phyloP scores from a whole-genome alignment of 2,113 vertebrate species.

The Melanostigma gelatinosum region DNA sequence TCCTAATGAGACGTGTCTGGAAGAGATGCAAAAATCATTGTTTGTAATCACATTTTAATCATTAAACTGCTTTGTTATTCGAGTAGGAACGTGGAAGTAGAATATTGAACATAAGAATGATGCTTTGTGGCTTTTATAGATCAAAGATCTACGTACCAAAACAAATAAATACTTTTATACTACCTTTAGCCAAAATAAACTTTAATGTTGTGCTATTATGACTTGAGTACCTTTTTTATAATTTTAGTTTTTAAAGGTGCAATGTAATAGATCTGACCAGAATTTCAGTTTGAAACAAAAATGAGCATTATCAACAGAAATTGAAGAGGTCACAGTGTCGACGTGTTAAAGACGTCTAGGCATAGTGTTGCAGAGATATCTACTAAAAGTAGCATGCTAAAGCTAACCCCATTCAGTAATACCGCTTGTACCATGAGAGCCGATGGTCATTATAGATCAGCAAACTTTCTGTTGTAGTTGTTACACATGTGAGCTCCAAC shows the following conservation, averaged over 20 bases:
- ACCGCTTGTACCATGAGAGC: no score
- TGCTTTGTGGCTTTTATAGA: neutral
- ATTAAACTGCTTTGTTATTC: neutral
- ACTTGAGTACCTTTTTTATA: neutral
- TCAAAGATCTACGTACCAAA: neutral
- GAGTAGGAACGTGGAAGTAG: neutral
- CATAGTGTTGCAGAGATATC: no score
- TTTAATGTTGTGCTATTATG: no score
- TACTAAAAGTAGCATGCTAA: no score
- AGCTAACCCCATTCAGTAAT: no score
- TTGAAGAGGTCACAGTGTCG: no score
- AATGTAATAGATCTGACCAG: neutral
- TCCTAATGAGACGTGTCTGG: neutral
- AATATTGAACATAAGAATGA: neutral
- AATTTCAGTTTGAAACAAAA: neutral
- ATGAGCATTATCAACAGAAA: no score
- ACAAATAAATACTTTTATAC: neutral
- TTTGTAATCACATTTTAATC: neutral
- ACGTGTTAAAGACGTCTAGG: no score
- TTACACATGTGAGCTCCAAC: no score
- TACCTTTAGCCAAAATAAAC: neutral
- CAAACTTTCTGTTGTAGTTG: no score
- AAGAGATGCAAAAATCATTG: neutral
- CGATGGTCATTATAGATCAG: no score
- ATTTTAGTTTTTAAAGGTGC: neutral